Evolutionary conservation across 2,888 invertebrate species (phyloP).

Genomic region (Ischnus inquisitorius): DNA sequence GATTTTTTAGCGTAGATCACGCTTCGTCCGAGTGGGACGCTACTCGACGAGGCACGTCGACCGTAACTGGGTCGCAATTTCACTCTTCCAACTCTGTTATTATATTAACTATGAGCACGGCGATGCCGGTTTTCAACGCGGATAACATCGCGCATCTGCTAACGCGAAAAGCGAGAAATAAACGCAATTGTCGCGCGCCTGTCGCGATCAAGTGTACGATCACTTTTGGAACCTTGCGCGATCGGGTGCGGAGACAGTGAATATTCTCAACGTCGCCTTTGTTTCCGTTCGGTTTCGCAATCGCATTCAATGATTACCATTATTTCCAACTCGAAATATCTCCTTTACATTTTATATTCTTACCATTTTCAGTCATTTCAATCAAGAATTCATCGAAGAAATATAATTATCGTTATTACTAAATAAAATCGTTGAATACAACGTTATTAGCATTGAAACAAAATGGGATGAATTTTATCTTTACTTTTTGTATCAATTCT

Average conservation of each 20-base stretch:
- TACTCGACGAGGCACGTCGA: background rate
- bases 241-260: background rate
- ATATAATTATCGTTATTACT: background rate
- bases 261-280: background rate
- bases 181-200: background rate
- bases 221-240: background rate
- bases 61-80: constrained; percentile 50
- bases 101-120: constrained; percentile 11
- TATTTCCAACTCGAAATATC: too few relatives aligned
- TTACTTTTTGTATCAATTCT: background rate
- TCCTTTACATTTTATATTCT: too few relatives aligned
- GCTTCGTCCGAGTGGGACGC: constrained; percentile 36
- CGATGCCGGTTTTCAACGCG: constrained; percentile 5
- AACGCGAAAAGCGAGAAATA: background rate
- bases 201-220: background rate
- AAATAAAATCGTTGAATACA: background rate
- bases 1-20: constrained; percentile 33
- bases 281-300: background rate
- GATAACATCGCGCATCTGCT: background rate
- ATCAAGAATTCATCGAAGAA: background rate
- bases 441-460: too few relatives aligned
- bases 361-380: too few relatives aligned
- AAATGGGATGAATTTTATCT: background rate
- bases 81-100: constrained; percentile 32
- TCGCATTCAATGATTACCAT: background rate